Evolutionary conservation across 1,140 invertebrate species (phyloP).

Genomic region (Hyles euphorbiae): DNA sequence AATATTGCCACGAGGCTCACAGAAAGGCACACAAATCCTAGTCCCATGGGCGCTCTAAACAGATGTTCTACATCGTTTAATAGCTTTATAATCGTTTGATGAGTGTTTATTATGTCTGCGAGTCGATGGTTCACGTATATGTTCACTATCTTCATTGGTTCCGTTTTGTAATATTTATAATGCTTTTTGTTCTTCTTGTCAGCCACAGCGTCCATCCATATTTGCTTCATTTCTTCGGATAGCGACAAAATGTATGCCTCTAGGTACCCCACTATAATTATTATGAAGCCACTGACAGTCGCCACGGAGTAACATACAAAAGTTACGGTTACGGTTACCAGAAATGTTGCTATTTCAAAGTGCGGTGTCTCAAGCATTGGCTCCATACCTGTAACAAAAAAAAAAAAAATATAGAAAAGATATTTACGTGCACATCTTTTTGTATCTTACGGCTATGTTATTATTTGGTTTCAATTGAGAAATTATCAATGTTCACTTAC

Average conservation of each 20-base stretch:
- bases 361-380: conserved; percentile 42
- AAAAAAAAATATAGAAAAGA: conserved; percentile 8
- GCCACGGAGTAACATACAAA: conserved; percentile 26
- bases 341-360: conserved; percentile 35
- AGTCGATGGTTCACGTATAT: conserved; percentile 20
- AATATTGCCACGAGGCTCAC: conserved; percentile 8
- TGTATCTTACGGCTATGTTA: neutral
- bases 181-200: conserved; percentile 1
- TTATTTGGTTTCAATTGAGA: no score
- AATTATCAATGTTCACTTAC: no score
- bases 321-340: conserved; percentile 17
- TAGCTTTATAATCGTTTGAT: conserved; percentile 27
- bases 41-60: conserved; percentile 2
- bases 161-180: no score
- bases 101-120: conserved; percentile 25
- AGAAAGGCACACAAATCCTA: conserved; percentile 4
- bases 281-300: conserved; percentile 33
- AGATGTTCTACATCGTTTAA: conserved; percentile 21
- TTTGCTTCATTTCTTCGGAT: conserved; percentile 32
- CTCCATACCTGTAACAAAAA: conserved; percentile 27
- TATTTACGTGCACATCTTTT: neutral
- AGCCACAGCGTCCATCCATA: conserved; percentile 35
- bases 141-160: conserved; percentile 18
- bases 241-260: conserved; percentile 42
- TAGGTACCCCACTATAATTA: conserved; percentile 39